These are phyloP conservation scores for Brenthis ino DNA, from an alignment of 2,888 invertebrate species.

Conservation along the genomic window DNA sequence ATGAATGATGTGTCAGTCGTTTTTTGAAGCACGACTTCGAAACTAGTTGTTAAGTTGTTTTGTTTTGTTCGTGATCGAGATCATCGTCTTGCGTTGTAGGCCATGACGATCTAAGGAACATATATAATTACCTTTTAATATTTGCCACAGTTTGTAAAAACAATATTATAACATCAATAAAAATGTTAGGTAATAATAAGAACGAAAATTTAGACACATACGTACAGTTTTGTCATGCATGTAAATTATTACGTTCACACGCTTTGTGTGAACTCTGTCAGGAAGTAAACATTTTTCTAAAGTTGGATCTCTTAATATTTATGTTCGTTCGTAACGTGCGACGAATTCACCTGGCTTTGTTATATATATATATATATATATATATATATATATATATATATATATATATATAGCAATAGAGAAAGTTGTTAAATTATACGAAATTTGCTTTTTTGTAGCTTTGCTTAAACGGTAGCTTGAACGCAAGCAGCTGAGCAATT, in stretches of 20 bases:
- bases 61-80: slow-evolving; percentile 38
- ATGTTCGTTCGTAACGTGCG: slow-evolving; percentile 9
- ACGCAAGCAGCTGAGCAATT: slow-evolving; percentile 50
- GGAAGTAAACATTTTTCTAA: slow-evolving; percentile 34
- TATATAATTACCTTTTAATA: neutral
- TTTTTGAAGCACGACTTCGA: slow-evolving; percentile 61
- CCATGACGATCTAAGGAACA: slow-evolving; percentile 22
- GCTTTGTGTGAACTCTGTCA: slow-evolving; percentile 38
- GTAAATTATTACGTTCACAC: slow-evolving; percentile 38
- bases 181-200: slow-evolving; percentile 13
- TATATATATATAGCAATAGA: too few species aligned
- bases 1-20: slow-evolving; percentile 50
- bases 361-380: too few species aligned
- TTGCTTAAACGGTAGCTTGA: slow-evolving; percentile 41
- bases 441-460: slow-evolving; percentile 28
- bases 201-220: slow-evolving; percentile 28
- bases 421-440: neutral
- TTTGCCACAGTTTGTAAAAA: neutral
- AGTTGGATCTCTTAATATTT: slow-evolving; percentile 20
- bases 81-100: slow-evolving; percentile 33
- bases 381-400: too few species aligned
- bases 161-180: neutral
- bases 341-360: neutral
- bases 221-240: slow-evolving; percentile 30
- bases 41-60: slow-evolving; percentile 53